A percentile compares a stretch with the other conserved stretches of the same genome.
Evolutionary conservation across 2,113 vertebrate genomes (phyloP).

Genomic region (Trichomycterus rosablanca): DNA sequence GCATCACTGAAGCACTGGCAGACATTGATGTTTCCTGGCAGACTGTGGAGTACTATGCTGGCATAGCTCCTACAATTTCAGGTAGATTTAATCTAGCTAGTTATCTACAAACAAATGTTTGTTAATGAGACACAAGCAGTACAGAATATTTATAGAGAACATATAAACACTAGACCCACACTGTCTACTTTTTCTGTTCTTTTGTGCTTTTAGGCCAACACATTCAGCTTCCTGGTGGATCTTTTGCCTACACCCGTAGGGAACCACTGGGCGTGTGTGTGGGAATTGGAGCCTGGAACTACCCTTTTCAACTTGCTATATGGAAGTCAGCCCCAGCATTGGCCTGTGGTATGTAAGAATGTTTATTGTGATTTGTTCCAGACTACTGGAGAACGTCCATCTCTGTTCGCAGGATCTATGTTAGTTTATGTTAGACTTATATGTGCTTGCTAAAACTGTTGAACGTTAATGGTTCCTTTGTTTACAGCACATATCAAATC

Average conservation of each 20-base stretch:
- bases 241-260: slow-evolving; percentile 87
- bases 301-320: slow-evolving; percentile 81
- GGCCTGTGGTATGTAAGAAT: slow-evolving; percentile 78
- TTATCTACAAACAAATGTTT: background rate
- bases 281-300: slow-evolving; percentile 96
- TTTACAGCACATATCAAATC: no score
- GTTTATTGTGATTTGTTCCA: background rate
- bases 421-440: background rate
- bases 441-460: background rate
- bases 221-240: slow-evolving; percentile 81
- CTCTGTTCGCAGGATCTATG: background rate
- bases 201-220: no score
- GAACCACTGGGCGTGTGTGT: slow-evolving; percentile 91
- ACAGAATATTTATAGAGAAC: no score
- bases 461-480: background rate
- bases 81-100: slow-evolving; percentile 61
- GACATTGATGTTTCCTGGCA: slow-evolving; percentile 84
- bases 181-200: no score
- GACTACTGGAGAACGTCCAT: background rate
- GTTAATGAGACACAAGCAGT: no score
- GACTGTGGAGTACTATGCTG: slow-evolving; percentile 86
- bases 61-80: slow-evolving; percentile 79
- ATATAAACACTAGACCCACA: no score
- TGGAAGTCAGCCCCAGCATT: slow-evolving; percentile 89
- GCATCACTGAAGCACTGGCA: slow-evolving; percentile 80